Evolutionary conservation across 2,797 vertebrate species (phyloP).

Genomic region (Muraenolepis orangiensis): DNA sequence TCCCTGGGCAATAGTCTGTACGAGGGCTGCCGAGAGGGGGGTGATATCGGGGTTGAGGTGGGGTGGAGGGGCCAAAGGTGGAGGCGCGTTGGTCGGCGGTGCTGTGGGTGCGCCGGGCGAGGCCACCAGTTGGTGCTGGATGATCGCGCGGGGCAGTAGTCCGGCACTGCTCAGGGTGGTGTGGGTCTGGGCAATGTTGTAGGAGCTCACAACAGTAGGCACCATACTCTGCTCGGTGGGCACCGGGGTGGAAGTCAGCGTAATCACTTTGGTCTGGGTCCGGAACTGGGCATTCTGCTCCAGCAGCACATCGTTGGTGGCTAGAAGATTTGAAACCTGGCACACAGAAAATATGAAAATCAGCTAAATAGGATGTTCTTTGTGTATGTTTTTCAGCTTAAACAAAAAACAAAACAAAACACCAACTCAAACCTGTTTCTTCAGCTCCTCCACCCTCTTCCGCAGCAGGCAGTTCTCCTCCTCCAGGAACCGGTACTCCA

Average conservation of each 20-base stretch:
- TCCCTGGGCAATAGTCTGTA: slow-evolving; percentile 93
- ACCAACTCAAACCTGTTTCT: slow-evolving; percentile 84
- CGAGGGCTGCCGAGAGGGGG: slow-evolving; percentile 89
- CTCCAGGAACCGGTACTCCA: slow-evolving; percentile 91
- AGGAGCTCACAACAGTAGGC: slow-evolving; percentile 89
- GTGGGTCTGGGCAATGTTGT: slow-evolving; percentile 98
- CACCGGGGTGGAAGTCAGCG: slow-evolving; percentile 85
- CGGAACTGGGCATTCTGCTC: slow-evolving; percentile 98
- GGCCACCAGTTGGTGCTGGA: slow-evolving; percentile 89
- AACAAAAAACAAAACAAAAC: neutral
- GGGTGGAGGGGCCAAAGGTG: slow-evolving; percentile 77
- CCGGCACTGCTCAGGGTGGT: slow-evolving; percentile 96
- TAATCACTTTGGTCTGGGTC: slow-evolving; percentile 94
- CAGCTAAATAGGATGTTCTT: neutral
- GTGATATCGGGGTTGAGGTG: slow-evolving; percentile 93
- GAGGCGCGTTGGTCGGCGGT: slow-evolving; percentile 81
- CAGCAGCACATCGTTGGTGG: slow-evolving; percentile 96
- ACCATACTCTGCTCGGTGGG: slow-evolving; percentile 87
- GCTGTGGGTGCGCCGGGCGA: slow-evolving; percentile 79
- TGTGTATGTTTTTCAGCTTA: neutral
- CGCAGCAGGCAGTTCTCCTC: slow-evolving; percentile 91
- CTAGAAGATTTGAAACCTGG: slow-evolving; percentile 90
- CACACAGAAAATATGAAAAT: slow-evolving; percentile 4
- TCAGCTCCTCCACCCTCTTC: slow-evolving; percentile 92
- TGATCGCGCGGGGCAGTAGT: slow-evolving; percentile 86